These are phyloP conservation scores for Germaria angustata DNA, from an alignment of 2,888 invertebrate species.

Conservation along the genomic window DNA sequence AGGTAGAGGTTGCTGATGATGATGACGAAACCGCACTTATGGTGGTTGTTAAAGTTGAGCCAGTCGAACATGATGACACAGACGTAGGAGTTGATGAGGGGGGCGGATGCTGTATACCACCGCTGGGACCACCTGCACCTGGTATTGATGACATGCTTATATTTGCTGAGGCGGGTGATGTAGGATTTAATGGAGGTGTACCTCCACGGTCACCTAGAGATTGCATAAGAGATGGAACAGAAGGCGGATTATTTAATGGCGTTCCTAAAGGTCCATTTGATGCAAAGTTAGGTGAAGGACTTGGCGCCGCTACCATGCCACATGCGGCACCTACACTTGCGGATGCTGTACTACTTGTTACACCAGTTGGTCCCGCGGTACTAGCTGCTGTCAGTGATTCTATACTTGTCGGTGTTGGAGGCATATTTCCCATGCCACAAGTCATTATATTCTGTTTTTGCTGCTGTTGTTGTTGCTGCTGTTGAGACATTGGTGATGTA, in stretches of 20 bases:
- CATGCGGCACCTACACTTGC: constrained; percentile 58
- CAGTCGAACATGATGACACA: constrained; percentile 54
- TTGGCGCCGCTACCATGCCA: constrained; percentile 81
- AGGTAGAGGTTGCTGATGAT: constrained; percentile 50
- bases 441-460: constrained; percentile 68
- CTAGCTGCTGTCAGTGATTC: constrained; percentile 78
- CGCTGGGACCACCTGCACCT: constrained; percentile 74
- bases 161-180: constrained; percentile 74
- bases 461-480: constrained; percentile 68
- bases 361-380: constrained; percentile 65
- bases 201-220: constrained; percentile 81
- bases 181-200: constrained; percentile 81
- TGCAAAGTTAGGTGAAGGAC: constrained; percentile 80
- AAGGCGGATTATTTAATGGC: constrained; percentile 82
- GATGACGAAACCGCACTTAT: constrained; percentile 35
- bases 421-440: constrained; percentile 74
- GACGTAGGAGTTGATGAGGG: constrained; percentile 47
- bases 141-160: constrained; percentile 68
- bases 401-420: constrained; percentile 81
- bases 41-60: constrained; percentile 50
- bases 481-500: constrained; percentile 63
- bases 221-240: constrained; percentile 81
- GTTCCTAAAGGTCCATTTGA: constrained; percentile 81
- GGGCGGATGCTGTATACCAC: constrained; percentile 36
- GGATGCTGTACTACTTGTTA: constrained; percentile 55